phyloP scores from a whole-genome alignment of 2,888 invertebrate species.

The Pollenia griseotomentosa region DNA sequence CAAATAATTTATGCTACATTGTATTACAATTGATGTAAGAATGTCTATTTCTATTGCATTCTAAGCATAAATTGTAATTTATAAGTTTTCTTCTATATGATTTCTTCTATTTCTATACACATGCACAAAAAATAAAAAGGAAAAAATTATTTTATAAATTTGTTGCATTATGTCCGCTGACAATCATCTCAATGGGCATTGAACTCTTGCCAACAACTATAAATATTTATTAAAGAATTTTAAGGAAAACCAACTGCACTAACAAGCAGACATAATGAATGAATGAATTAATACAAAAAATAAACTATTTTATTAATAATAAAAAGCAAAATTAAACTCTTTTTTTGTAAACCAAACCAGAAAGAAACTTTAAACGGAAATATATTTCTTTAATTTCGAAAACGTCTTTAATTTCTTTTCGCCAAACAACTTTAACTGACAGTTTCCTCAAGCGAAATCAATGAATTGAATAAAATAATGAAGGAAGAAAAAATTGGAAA shows the following conservation, averaged over 20 bases:
- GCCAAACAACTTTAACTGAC: constrained; percentile 27
- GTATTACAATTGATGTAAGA: constrained; percentile 22
- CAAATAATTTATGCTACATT: constrained; percentile 1
- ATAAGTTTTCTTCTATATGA: neutral
- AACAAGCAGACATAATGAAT: constrained; percentile 3
- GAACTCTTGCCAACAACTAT: constrained; percentile 80
- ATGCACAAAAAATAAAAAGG: neutral
- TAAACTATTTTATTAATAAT: constrained; percentile 23
- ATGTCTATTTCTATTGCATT: constrained; percentile 7
- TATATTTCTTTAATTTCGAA: constrained; percentile 22
- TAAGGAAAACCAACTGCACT: neutral
- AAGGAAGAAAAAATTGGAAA: neutral
- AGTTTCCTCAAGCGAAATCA: constrained; percentile 55
- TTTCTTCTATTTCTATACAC: neutral
- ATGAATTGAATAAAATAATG: neutral
- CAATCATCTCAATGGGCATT: constrained; percentile 77
- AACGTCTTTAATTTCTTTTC: constrained; percentile 23
- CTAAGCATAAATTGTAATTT: constrained; percentile 13
- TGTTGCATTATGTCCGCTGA: constrained; percentile 54
- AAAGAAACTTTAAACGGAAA: constrained; percentile 46
- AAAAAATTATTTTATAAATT: constrained; percentile 57
- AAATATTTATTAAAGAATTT: constrained; percentile 56
- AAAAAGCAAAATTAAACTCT: neutral
- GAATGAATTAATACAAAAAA: neutral
- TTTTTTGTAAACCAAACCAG: neutral